phyloP scores from a whole-genome alignment of 2,113 vertebrate species.

The Prunella himalayana region DNA sequence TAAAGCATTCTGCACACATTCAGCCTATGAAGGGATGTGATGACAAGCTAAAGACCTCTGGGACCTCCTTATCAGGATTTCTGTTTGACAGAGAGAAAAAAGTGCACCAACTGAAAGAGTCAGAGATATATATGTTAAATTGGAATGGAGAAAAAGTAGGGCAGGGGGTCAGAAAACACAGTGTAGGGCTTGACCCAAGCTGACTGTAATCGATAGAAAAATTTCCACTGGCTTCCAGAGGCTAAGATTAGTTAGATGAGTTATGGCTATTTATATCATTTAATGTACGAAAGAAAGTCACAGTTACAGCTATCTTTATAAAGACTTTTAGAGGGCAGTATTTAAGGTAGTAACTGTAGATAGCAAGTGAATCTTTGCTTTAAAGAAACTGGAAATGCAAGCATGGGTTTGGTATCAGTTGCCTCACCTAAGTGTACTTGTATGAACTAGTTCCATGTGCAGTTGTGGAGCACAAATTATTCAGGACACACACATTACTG shows the following conservation, averaged over 20 bases:
- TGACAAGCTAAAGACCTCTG: not conserved
- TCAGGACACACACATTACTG: not conserved
- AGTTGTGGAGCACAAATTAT: not conserved
- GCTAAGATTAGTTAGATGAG: slow-evolving; percentile 17
- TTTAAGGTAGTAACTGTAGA: not conserved
- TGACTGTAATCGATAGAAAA: not conserved
- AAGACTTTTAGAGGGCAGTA: not conserved
- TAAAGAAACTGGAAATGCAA: not conserved
- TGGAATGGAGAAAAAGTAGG: slow-evolving; percentile 3
- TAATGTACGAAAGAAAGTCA: slow-evolving; percentile 12
- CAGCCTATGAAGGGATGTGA: not conserved
- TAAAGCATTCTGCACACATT: not conserved
- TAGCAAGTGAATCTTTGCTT: not conserved
- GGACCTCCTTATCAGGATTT: slow-evolving; percentile 25
- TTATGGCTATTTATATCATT: slow-evolving; percentile 30
- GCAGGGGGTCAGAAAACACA: slow-evolving; percentile 26
- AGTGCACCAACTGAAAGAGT: not conserved
- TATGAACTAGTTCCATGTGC: not conserved
- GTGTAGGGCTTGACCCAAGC: slow-evolving; percentile 3
- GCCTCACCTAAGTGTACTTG: not conserved
- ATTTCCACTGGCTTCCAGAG: slow-evolving; percentile 38
- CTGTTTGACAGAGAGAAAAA: not conserved
- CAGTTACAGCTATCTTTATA: not conserved
- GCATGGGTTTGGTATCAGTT: not conserved
- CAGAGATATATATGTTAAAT: not conserved